phyloP scores from a whole-genome alignment of 1,140 invertebrate genomes.

The Cydia strobilella region DNA sequence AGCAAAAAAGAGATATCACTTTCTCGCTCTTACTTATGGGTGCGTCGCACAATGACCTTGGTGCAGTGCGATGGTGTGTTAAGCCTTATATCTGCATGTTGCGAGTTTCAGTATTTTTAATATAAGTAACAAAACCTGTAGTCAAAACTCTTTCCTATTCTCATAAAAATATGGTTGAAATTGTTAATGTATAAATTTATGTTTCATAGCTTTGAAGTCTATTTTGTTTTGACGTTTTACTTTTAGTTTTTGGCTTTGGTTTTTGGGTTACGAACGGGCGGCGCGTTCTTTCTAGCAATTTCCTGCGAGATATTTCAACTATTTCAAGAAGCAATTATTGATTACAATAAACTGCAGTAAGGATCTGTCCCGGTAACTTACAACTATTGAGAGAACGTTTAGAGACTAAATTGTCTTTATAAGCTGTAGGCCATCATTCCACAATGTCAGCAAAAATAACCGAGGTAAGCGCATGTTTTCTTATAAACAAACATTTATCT shows the following conservation, averaged over 20 bases:
- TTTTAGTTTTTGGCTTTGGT: background rate
- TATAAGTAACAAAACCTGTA: no score
- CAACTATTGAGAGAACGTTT: background rate
- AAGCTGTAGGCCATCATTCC: background rate
- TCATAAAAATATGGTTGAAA: no score
- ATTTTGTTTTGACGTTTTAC: background rate
- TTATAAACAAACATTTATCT: slow-evolving; percentile 1
- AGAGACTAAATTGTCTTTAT: background rate
- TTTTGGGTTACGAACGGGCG: background rate
- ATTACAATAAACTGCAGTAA: background rate
- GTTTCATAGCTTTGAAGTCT: no score
- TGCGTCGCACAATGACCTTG: no score
- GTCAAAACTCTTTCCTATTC: no score
- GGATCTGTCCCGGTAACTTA: background rate
- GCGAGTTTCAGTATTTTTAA: no score
- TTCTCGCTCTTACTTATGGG: no score
- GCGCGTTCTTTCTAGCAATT: slow-evolving; percentile 7
- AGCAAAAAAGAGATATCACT: no score
- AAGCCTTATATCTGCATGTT: no score
- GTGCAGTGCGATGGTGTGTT: no score
- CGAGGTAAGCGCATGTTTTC: slow-evolving; percentile 31
- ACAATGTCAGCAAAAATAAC: slow-evolving; percentile 11
- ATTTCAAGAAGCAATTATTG: background rate
- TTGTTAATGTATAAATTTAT: no score
- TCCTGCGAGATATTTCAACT: background rate